Percentiles rank a stretch among this genome's conserved stretches.
These are phyloP conservation scores for Zoanthus solanderi DNA, from an alignment of 92 coral and sea anemone species.

Conservation along the genomic window DNA sequence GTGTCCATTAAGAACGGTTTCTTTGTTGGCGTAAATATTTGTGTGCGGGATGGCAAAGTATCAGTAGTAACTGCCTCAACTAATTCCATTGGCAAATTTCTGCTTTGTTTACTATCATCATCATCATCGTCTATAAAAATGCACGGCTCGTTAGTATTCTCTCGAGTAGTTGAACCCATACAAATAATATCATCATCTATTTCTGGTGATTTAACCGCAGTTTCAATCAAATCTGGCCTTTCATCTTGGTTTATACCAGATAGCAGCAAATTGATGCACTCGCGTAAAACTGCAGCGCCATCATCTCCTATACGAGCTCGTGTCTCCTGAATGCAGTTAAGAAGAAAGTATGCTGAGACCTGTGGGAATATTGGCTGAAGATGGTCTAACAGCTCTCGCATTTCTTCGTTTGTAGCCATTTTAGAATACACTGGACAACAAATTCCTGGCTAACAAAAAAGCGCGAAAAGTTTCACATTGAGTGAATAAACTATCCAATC, in stretches of 20 bases:
- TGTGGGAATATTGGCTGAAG: constrained; percentile 93
- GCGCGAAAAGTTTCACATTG: neutral
- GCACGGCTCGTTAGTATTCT: neutral
- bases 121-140: constrained; percentile 47
- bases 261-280: constrained; percentile 65
- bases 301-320: constrained; percentile 72
- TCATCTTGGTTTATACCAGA: constrained; percentile 37
- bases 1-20: neutral
- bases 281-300: constrained; percentile 68
- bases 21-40: neutral
- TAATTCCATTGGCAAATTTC: neutral
- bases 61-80: neutral
- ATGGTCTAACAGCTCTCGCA: constrained; percentile 61
- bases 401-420: constrained; percentile 47
- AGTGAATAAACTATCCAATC: constrained; percentile 52
- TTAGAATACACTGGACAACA: neutral
- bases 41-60: neutral
- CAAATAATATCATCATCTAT: constrained; percentile 69
- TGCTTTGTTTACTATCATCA: neutral
- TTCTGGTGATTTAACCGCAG: constrained; percentile 4
- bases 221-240: neutral
- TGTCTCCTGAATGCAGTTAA: constrained; percentile 67
- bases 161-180: constrained; percentile 50
- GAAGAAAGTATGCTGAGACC: constrained; percentile 55
- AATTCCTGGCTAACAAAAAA: neutral